Evolutionary conservation across 1,140 invertebrate genomes (phyloP), one percentile per base, ranked within the genome.

Genomic region (Phymastichus coffea): DNA sequence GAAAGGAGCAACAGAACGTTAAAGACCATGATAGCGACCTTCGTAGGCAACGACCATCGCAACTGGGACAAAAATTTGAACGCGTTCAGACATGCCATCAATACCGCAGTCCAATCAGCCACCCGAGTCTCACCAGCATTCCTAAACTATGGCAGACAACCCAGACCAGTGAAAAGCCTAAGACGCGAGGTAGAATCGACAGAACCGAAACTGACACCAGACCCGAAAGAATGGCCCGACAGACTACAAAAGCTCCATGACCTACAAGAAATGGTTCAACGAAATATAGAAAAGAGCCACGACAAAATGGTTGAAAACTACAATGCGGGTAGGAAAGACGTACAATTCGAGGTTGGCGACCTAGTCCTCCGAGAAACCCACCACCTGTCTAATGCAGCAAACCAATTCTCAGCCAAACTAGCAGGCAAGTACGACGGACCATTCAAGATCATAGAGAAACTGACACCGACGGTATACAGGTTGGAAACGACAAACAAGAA

Each of bases 81-180:
- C 7, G 64, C 70, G 49, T 63, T 76, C 17, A 67, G 68, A 8
- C 72, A 72, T 35, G 78, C 76, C 0, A 70, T 79, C 55, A 80
- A 81, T 48, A 75, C 76, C 2, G 74, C 71, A 1, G 10, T 26
- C 1, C 38, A 55, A 26, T 15, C 52, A 6, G 20, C 40, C 0
- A 30, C 15, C 3, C 30, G 43, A 14, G 15, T 44, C 0, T 55
- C 52, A 8, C 40, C 38, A 0, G 40, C 28, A 2, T 49, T 49
- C 19, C 28, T 37, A 37, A 49, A 49, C 35, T 49, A 3, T 14
- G 19, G 17, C 2, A 4, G 2, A 8, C 38, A 55, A 1, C 52
- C 52, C 0, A 43, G 30, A 10, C 52, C 52, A 14, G 40, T 43
- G 14, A 7, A 25, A 20, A 55, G 38, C 15, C 15, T 55, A 23